Conservation (phyloP, 2,113 vertebrate genomes). For the Nicator chloris region DNA sequence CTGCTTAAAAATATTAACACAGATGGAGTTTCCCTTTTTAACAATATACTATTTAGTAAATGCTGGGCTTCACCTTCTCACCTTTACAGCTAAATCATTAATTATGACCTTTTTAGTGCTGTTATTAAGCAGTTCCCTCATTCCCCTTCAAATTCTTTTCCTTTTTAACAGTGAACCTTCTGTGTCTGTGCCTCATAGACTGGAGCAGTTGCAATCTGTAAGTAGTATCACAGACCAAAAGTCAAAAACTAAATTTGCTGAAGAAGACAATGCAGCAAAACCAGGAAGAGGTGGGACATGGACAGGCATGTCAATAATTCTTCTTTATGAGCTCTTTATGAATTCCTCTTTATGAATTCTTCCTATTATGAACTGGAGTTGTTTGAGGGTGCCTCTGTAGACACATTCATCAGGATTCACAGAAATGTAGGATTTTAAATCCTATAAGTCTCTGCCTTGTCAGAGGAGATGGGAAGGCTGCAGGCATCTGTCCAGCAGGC, state of each 20-base stretch:
- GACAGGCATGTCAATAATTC: neutral
- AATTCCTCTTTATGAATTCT: too few species aligned
- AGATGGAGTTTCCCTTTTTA: constrained; percentile 17
- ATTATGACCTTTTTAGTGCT: constrained; percentile 34
- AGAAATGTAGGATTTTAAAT: neutral
- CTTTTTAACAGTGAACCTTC: constrained; percentile 33
- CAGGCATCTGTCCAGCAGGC: neutral
- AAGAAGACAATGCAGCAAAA: neutral
- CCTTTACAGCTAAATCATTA: constrained; percentile 17
- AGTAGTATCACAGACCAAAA: neutral
- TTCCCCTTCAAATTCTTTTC: neutral
- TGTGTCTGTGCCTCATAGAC: neutral
- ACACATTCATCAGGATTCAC: neutral
- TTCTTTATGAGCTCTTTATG: too few species aligned
- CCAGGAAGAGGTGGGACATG: neutral
- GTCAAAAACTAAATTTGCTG: neutral
- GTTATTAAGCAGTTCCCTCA: neutral
- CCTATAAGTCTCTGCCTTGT: neutral
- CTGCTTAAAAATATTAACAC: neutral
- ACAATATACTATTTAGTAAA: constrained; percentile 53
- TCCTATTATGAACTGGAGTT: neutral
- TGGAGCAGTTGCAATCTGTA: neutral
- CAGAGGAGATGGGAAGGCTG: neutral
- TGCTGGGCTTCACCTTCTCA: neutral
- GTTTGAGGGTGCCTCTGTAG: neutral